Conservation (phyloP, 2,113 vertebrate species). For the Eptesicus fuscus region DNA sequence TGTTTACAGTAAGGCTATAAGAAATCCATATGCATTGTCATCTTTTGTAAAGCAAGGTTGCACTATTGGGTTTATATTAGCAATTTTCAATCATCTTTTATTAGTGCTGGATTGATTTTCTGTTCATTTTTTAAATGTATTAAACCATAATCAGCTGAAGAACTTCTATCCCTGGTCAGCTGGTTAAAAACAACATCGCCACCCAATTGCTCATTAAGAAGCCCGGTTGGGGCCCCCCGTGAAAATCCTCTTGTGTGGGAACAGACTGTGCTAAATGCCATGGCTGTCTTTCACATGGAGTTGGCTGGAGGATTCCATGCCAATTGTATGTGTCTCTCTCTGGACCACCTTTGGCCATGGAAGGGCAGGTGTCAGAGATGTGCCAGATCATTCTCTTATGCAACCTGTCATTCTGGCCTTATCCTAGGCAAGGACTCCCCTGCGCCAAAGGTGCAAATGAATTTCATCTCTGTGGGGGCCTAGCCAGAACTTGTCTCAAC, state of each 20-base stretch:
- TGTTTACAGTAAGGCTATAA: constrained; percentile 26
- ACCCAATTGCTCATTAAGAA: neutral
- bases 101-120: constrained; percentile 79
- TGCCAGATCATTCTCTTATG: neutral
- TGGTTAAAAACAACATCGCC: neutral
- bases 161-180: constrained; percentile 11
- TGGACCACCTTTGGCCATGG: neutral
- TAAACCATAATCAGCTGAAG: constrained; percentile 54
- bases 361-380: neutral
- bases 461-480: neutral
- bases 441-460: neutral
- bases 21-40: constrained; percentile 66
- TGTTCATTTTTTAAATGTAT: constrained; percentile 49
- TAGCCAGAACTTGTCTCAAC: neutral
- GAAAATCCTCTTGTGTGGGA: neutral
- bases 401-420: neutral
- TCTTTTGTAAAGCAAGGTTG: constrained; percentile 53
- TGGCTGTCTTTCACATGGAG: neutral
- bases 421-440: neutral
- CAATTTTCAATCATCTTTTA: constrained; percentile 78
- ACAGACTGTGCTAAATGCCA: neutral
- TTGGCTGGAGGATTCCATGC: neutral
- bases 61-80: constrained; percentile 69
- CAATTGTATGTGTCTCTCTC: neutral
- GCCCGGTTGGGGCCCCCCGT: neutral